phyloP scores from a whole-genome alignment of 2,888 invertebrate genomes.

The Polia nebulosa region DNA sequence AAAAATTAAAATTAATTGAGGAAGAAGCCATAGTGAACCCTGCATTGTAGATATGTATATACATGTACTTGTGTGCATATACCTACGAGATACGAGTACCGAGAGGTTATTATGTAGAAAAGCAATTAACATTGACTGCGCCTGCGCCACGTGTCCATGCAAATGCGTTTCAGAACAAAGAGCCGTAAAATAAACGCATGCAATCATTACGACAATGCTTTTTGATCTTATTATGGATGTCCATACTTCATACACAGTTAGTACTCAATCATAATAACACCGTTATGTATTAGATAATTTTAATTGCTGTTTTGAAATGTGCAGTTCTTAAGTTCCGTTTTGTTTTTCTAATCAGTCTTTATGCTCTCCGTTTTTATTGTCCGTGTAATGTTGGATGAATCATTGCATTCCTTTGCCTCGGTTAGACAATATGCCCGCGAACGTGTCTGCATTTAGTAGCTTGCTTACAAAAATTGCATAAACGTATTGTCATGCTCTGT shows the following conservation, averaged over 20 bases:
- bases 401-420: constrained; percentile 57
- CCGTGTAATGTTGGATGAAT: constrained; percentile 53
- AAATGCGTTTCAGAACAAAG: constrained; percentile 77
- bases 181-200: constrained; percentile 76
- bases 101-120: constrained; percentile 69
- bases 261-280: constrained; percentile 53
- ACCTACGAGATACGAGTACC: constrained; percentile 40
- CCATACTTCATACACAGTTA: constrained; percentile 69
- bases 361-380: constrained; percentile 51
- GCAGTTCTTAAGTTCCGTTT: constrained; percentile 47
- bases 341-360: constrained; percentile 49
- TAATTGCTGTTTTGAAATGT: constrained; percentile 56
- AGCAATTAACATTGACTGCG: constrained; percentile 72
- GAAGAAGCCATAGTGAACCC: too few relatives aligned
- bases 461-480: constrained; percentile 59
- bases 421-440: constrained; percentile 62
- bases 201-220: constrained; percentile 73
- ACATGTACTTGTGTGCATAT: constrained; percentile 21
- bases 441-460: constrained; percentile 45
- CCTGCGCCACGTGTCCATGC: constrained; percentile 74
- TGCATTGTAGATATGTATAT: constrained; percentile 19
- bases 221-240: constrained; percentile 75
- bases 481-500: constrained; percentile 52
- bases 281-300: constrained; percentile 58
- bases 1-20: background rate